phyloP scores from a whole-genome alignment of 2,888 invertebrate genomes.

The Archips crataeganus region DNA sequence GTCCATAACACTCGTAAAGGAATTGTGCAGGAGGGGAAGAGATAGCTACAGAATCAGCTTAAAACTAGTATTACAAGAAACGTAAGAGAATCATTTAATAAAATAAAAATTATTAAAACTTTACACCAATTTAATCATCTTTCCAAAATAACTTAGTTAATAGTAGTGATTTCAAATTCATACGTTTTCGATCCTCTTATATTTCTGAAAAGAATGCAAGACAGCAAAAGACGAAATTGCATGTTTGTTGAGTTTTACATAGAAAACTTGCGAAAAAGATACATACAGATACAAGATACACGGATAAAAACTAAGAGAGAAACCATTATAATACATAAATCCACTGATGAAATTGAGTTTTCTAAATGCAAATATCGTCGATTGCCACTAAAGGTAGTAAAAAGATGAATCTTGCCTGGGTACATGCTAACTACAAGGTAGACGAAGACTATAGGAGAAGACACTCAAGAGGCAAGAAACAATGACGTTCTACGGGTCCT shows the following conservation, averaged over 20 bases:
- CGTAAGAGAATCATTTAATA: not conserved
- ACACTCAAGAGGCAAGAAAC: not conserved
- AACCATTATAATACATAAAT: not conserved
- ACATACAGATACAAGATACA: too few species aligned
- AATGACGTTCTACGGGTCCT: not conserved
- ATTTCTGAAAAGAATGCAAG: not conserved
- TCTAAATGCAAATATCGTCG: conserved; percentile 1
- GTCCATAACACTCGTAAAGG: conserved; percentile 51
- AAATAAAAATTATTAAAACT: not conserved
- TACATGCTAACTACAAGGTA: not conserved
- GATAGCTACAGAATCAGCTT: conserved; percentile 34
- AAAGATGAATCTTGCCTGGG: not conserved
- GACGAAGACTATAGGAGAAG: not conserved
- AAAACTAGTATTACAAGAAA: conserved; percentile 4
- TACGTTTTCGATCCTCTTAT: not conserved
- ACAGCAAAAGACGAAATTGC: not conserved
- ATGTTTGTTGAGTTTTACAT: not conserved
- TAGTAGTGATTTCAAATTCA: not conserved
- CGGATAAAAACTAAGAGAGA: not conserved
- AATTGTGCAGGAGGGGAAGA: conserved; percentile 40
- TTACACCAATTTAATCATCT: not conserved
- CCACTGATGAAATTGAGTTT: not conserved
- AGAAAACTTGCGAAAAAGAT: not conserved
- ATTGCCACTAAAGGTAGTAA: not conserved
- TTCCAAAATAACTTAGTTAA: too few species aligned